A percentile compares a stretch with the other conserved stretches of the same genome.
Conservation (phyloP, 2,888 invertebrate species). For the Panzeria rudis region DNA sequence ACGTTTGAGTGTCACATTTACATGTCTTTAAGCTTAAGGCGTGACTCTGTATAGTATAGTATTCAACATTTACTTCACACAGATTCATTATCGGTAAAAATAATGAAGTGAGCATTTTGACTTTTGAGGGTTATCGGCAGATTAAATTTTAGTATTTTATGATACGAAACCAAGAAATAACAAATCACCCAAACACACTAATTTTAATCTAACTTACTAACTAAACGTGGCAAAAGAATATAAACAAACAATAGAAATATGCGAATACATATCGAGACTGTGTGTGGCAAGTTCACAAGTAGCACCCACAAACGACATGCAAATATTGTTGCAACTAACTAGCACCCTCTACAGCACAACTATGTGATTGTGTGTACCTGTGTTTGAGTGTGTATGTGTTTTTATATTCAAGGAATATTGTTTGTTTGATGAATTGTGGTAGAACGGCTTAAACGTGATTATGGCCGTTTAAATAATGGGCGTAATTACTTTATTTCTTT, state of each 20-base stretch:
- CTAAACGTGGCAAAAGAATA: slow-evolving; percentile 35
- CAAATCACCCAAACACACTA: slow-evolving; percentile 32
- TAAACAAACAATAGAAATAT: slow-evolving; percentile 42
- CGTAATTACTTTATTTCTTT: slow-evolving; percentile 69
- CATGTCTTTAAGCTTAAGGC: slow-evolving; percentile 26
- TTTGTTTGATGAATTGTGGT: slow-evolving; percentile 78
- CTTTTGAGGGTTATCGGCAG: slow-evolving; percentile 56
- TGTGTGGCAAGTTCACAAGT: slow-evolving; percentile 58
- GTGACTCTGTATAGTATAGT: slow-evolving; percentile 29
- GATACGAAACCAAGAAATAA: slow-evolving; percentile 27
- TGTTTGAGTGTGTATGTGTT: slow-evolving; percentile 2
- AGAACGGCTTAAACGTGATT: slow-evolving; percentile 68
- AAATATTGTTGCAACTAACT: slow-evolving; percentile 62
- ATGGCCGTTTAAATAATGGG: slow-evolving; percentile 68
- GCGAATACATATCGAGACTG: background rate
- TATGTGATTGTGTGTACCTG: background rate
- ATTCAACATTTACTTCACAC: slow-evolving; percentile 34
- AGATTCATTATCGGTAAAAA: slow-evolving; percentile 42
- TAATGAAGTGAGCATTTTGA: slow-evolving; percentile 55
- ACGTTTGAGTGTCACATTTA: background rate
- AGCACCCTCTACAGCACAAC: slow-evolving; percentile 19
- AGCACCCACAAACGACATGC: slow-evolving; percentile 71
- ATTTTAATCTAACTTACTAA: slow-evolving; percentile 37
- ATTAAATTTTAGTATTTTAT: slow-evolving; percentile 54
- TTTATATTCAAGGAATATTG: slow-evolving; percentile 72